A percentile compares a stretch with the other conserved stretches of the same genome.
Evolutionary conservation across 35 echinoderm and acorn worm genomes (phyloP).

Genomic region (Ptychodera flava): DNA sequence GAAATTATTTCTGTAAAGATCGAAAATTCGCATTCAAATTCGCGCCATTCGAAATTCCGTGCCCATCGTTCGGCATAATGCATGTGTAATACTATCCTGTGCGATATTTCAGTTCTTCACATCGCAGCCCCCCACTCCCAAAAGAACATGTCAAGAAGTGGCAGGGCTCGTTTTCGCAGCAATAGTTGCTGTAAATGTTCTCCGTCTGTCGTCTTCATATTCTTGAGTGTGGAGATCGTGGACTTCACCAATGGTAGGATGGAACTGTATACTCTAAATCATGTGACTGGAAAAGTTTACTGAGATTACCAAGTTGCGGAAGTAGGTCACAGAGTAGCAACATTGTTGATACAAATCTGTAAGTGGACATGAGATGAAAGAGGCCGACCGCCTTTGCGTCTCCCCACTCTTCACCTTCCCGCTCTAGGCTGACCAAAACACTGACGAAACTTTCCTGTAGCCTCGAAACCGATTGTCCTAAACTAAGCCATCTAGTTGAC

Average conservation of each 20-base stretch:
- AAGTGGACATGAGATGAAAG: not conserved
- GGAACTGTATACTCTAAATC: not conserved
- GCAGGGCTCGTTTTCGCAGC: too few relatives aligned
- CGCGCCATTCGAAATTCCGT: too few relatives aligned
- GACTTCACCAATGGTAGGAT: not conserved
- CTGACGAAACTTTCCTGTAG: conserved; percentile 7
- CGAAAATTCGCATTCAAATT: too few relatives aligned
- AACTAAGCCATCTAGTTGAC: not conserved
- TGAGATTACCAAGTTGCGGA: not conserved
- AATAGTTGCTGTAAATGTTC: too few relatives aligned
- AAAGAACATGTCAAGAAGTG: too few relatives aligned
- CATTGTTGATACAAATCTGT: not conserved
- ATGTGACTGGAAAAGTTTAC: conserved; percentile 18
- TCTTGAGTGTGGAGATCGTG: conserved; percentile 35
- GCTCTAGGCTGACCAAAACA: not conserved
- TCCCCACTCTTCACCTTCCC: not conserved
- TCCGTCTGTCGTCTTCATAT: conserved; percentile 7
- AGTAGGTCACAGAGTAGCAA: not conserved
- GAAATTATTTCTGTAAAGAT: too few relatives aligned
- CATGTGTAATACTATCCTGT: too few relatives aligned
- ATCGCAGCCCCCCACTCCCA: too few relatives aligned
- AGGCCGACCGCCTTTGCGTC: conserved; percentile 7
- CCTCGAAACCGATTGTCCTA: not conserved
- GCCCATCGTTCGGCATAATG: too few relatives aligned
- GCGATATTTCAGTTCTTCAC: too few relatives aligned